phyloP scores from a whole-genome alignment of 2,113 vertebrate species.

The Erythrocercus mccallii region DNA sequence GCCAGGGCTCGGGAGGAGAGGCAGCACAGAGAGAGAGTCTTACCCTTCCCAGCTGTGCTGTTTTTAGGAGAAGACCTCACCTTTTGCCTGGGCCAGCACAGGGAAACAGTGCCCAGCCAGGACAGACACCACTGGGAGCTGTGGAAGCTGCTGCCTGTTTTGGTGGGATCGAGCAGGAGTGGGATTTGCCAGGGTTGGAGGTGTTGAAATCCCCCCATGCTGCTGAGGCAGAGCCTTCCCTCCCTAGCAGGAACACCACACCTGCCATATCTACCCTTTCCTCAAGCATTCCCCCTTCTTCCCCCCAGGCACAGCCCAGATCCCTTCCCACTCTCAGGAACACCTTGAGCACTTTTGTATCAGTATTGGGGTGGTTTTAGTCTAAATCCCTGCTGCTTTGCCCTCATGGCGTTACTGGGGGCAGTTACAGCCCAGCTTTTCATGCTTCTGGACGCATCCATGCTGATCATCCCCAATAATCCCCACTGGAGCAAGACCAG shows the following conservation, averaged over 20 bases:
- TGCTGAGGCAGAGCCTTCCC: not conserved
- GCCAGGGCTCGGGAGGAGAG: not conserved
- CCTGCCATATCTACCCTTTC: rapidly evolving
- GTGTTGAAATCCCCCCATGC: not conserved
- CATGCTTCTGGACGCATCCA: not conserved
- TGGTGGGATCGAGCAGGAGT: rapidly evolving
- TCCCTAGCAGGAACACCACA: not conserved
- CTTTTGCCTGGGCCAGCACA: not conserved
- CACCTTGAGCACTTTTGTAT: not conserved
- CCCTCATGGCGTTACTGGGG: rapidly evolving
- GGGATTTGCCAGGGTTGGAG: not conserved
- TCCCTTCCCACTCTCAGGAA: not conserved
- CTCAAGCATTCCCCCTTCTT: rapidly evolving
- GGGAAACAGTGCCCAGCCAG: rapidly evolving
- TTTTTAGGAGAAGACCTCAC: not conserved
- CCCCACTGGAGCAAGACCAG: rapidly evolving
- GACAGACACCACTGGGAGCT: not conserved
- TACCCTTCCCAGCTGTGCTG: not conserved
- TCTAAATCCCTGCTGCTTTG: not conserved
- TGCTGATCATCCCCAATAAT: not conserved
- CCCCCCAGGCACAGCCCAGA: not conserved
- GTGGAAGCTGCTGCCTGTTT: rapidly evolving
- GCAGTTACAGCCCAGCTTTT: not conserved
- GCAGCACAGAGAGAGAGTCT: not conserved
- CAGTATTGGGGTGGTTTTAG: rapidly evolving